Percentiles rank a stretch among this genome's conserved stretches.
These are phyloP conservation scores for Opisthocomus hoazin DNA, from an alignment of 2,113 vertebrate species.

Conservation along the genomic window DNA sequence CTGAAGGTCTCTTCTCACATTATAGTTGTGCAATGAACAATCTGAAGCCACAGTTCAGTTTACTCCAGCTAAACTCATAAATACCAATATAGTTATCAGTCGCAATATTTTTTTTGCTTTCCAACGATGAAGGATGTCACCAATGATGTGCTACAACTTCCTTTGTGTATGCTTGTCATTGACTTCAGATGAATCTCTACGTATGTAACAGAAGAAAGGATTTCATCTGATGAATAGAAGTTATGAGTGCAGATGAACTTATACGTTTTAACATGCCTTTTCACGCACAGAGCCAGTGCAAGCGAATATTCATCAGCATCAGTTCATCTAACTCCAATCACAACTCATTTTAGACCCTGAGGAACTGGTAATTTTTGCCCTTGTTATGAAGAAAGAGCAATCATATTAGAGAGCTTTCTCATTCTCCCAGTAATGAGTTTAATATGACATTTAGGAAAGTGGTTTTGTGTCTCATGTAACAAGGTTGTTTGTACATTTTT, in stretches of 20 bases:
- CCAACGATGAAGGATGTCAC: neutral
- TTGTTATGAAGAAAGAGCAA: slow-evolving; percentile 69
- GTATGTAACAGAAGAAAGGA: neutral
- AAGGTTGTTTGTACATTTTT: slow-evolving; percentile 63
- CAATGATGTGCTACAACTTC: neutral
- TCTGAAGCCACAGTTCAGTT: neutral
- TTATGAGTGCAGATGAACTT: neutral
- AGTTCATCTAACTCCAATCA: slow-evolving; percentile 58
- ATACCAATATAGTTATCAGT: neutral
- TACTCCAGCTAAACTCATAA: neutral
- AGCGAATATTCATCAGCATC: slow-evolving; percentile 60
- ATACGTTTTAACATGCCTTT: neutral
- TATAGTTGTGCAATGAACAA: neutral
- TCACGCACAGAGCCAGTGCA: neutral
- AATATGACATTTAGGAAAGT: slow-evolving; percentile 51
- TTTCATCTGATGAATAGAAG: neutral
- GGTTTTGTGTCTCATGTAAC: slow-evolving; percentile 46
- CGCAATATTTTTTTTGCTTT: neutral
- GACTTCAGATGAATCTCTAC: neutral
- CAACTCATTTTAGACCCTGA: slow-evolving; percentile 51
- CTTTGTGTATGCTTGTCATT: neutral
- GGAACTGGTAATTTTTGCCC: slow-evolving; percentile 56
- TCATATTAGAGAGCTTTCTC: slow-evolving; percentile 53
- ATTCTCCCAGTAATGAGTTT: slow-evolving; percentile 58
- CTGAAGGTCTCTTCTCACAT: neutral